Conservation (phyloP, 2,797 vertebrate species). For the Platalea minor region DNA sequence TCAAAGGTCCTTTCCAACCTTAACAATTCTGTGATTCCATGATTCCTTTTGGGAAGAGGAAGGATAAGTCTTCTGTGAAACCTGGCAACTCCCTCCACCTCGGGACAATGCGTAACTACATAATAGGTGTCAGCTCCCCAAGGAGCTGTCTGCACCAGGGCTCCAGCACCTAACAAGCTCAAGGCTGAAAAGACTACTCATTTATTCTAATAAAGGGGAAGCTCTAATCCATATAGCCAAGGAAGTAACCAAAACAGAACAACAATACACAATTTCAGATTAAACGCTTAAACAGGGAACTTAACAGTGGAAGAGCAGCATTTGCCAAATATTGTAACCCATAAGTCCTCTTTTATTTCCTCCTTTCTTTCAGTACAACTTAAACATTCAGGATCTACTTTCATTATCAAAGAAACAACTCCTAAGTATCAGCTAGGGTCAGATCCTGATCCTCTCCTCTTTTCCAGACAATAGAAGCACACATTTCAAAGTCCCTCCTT, state of each 20-base stretch:
- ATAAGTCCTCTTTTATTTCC: neutral
- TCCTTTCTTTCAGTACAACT: neutral
- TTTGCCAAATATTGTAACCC: neutral
- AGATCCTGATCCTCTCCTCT: neutral
- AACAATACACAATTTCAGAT: neutral
- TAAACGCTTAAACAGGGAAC: neutral
- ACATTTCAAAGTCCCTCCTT: neutral
- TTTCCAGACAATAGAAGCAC: neutral
- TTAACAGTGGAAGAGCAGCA: neutral
- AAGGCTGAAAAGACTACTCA: neutral
- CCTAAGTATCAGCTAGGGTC: neutral
- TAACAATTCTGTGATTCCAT: too few species aligned
- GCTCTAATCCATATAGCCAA: neutral
- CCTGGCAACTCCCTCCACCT: neutral
- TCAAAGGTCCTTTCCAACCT: too few species aligned
- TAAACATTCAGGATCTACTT: neutral
- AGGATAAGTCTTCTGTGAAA: neutral
- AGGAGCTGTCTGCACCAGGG: neutral
- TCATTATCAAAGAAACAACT: neutral
- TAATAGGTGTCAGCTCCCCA: neutral
- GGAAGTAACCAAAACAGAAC: neutral
- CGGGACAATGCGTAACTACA: neutral
- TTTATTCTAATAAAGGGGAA: neutral
- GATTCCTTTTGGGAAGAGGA: neutral
- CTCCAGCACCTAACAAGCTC: neutral